Evolutionary conservation across 2,888 invertebrate genomes (phyloP), one percentile per base, ranked within the genome.

Genomic region (Prosopocoilus inquinatus): DNA sequence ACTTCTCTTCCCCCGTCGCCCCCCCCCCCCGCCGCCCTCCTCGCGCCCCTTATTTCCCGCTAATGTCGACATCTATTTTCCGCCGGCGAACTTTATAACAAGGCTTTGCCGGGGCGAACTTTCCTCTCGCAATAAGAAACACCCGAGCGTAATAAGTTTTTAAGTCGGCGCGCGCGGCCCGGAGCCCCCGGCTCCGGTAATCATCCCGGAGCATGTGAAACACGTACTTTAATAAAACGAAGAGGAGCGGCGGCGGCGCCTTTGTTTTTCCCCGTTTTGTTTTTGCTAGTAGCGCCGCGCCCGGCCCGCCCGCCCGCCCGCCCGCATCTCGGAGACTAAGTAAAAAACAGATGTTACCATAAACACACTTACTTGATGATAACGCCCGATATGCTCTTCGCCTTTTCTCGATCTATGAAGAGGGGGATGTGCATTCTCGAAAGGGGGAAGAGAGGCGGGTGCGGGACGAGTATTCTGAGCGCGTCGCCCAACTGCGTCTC

Each of bases 381-480:
- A 71, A 96, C 89, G 54, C 91, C 87, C 60, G 92, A 84, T 45
- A 85, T 80, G 64, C 83, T 79, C 64, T 83, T 84, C 15, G 84
- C 80, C 67, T 85, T 86, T 53, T 89, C 84, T 65, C 84, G 84
- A 50, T 89, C 86, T 55, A 96, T 83, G 70, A 94, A 93, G 32
- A 94, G 94, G 1, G 96, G 95, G 16, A 96, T 86, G 77, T 96
- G 93, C 66, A 96, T 82, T 69, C 91, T 87, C 33, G 94, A 91
- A 71, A 91, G 87, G 2, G 96, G 95, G 77, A 93, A 94, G 11
- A 96, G 81, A 0, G 94, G 90, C 48, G 90, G 90, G 70, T 94
- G 89, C 0, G 96, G 96, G 50, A 96, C 82, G 54, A 95, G 80
- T 63, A 96, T 86, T 1, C 91, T 89, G 16, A 96, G 82, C 55